These are phyloP conservation scores for Littorina saxatilis DNA, from an alignment of 1,140 invertebrate species.

Conservation along the genomic window DNA sequence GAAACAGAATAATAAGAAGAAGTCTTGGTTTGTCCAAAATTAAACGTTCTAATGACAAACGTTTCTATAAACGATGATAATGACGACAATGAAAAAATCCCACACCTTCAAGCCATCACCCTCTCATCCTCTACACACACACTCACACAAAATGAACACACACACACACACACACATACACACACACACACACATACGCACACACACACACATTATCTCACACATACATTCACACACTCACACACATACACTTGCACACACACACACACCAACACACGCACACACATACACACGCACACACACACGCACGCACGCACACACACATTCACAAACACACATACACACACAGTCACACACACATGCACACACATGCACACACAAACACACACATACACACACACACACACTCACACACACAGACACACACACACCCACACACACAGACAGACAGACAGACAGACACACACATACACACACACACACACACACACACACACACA, in stretches of 20 bases:
- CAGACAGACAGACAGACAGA: neutral
- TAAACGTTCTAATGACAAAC: too few relatives aligned
- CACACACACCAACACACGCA: slow-evolving; percentile 11
- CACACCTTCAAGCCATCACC: too few relatives aligned
- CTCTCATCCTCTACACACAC: neutral
- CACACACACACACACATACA: slow-evolving; percentile 1
- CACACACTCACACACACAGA: neutral
- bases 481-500: neutral
- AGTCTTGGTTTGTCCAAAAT: too few relatives aligned
- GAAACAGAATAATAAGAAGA: too few relatives aligned
- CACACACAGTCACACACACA: neutral
- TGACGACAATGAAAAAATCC: too few relatives aligned
- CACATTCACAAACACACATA: neutral
- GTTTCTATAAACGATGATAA: too few relatives aligned
- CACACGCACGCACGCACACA: neutral
- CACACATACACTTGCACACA: slow-evolving; percentile 6
- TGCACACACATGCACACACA: neutral
- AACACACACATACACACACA: neutral
- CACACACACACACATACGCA: slow-evolving; percentile 17
- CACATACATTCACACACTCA: slow-evolving; percentile 5
- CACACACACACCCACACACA: too few relatives aligned
- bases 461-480: neutral
- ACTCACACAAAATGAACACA: neutral
- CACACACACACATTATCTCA: neutral
- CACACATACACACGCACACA: neutral